Conservation (phyloP, 2,797 vertebrate genomes). For the Ambastaia sidthimunki region DNA sequence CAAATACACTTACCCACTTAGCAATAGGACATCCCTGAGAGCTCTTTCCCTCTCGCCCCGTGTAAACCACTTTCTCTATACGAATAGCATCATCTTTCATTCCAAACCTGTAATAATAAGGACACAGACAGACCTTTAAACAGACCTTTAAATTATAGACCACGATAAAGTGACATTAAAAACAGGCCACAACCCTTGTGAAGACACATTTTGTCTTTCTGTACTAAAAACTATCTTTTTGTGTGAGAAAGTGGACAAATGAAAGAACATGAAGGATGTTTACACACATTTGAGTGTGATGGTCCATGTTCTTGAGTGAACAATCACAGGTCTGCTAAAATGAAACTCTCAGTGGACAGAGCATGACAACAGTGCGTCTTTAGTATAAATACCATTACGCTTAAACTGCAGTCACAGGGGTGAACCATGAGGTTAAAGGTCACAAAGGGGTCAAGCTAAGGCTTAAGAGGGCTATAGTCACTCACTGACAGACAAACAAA, state of each 20-base stretch:
- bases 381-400: conserved; percentile 38
- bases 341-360: neutral
- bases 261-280: neutral
- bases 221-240: neutral
- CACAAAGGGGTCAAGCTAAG: conserved; percentile 69
- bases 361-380: conserved; percentile 1
- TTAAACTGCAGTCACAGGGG: conserved; percentile 64
- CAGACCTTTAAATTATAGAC: too few species aligned
- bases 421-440: conserved; percentile 69
- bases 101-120: conserved; percentile 81
- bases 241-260: too few species aligned
- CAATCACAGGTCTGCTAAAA: neutral
- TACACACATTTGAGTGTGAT: neutral
- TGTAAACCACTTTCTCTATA: conserved; percentile 96
- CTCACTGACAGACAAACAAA: conserved; percentile 70
- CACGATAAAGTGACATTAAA: neutral
- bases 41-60: conserved; percentile 95
- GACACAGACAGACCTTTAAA: neutral
- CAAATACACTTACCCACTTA: conserved; percentile 90
- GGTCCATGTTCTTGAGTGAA: neutral
- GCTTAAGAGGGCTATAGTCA: conserved; percentile 70
- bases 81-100: conserved; percentile 93
- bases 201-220: too few species aligned
- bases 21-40: conserved; percentile 96
- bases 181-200: too few species aligned